Base-by-base conservation (phyloP, 2,113 vertebrate species). In the Varanus komodoensis region DNA sequence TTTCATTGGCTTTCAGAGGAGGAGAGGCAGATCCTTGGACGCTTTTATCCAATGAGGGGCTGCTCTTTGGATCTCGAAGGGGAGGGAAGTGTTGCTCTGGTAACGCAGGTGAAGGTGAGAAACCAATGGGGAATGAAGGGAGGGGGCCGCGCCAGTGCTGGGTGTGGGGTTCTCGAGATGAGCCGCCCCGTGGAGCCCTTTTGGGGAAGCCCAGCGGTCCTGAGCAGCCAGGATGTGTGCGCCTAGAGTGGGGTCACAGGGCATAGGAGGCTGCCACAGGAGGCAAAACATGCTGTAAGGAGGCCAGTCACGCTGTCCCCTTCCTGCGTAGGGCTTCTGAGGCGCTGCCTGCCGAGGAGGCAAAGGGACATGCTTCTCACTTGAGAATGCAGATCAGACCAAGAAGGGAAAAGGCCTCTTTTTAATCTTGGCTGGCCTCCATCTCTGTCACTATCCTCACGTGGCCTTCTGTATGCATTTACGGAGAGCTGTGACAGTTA, bases 81-180 rank as follows among this genome's bases (percentile, higher is more conserved):
- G 54, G 82, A 0, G 73, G 23, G 92, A 0, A 81, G 78, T 3
- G 93, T 94, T 77, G 82, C 94, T 91, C 57, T 38, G 92, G 96
- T 90, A 96, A 95, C 94, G 57, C 75, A 32, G 74, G 21, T 69
- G 61, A 82, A 82, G 50, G 73, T 78, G 91, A 82, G 84, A 81
- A 38, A 80, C 17, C 57, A 48, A n/a, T 1, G 1, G 68, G n/a
- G 32, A 17, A 69, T 19, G 29, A 34, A 2, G 19, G 44, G 17
- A 54, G 27, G 11, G 64, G 87, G 50, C 29, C 8, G 57, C 52
- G 3, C 34, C 4, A 32, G 69, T 4, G 9, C 1, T 8, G 27
- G 38, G 23, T 50, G 8, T n/a, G 3, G n/a, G 61, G 9, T 8
- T 64, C 15, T 64, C 19, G 3, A 17, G 69, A 38, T 27, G 79